Conservation (phyloP, 2,113 vertebrate genomes). For the Egretta garzetta region DNA sequence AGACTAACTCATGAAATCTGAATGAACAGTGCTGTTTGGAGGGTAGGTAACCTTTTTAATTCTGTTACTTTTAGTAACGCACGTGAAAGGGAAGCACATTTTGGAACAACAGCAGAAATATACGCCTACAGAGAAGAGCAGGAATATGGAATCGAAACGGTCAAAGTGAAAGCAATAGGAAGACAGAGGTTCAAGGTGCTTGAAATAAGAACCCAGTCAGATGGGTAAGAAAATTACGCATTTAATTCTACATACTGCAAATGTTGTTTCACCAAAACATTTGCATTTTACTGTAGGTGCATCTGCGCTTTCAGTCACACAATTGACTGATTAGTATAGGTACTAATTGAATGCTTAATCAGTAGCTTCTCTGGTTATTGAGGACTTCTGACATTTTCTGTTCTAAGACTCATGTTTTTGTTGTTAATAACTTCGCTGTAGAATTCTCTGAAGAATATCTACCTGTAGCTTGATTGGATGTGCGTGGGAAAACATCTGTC, state of each 20-base stretch:
- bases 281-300: neutral
- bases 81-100: constrained; percentile 85
- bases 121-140: constrained; percentile 95
- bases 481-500: neutral
- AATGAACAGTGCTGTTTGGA: neutral
- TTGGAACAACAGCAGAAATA: constrained; percentile 97
- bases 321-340: neutral
- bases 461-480: neutral
- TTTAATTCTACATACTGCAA: neutral
- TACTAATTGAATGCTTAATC: neutral
- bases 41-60: neutral
- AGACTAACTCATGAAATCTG: neutral
- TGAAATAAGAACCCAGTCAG: constrained; percentile 93
- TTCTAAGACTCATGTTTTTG: neutral
- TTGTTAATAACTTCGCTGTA: neutral
- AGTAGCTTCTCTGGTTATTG: neutral
- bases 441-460: neutral
- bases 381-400: neutral
- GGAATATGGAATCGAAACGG: constrained; percentile 94
- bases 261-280: neutral
- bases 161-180: constrained; percentile 97
- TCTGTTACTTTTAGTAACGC: constrained; percentile 71
- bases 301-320: neutral
- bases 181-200: constrained; percentile 96
- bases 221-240: constrained; percentile 82